Conservation (phyloP, 1,140 invertebrate genomes). For the Limonius californicus region DNA sequence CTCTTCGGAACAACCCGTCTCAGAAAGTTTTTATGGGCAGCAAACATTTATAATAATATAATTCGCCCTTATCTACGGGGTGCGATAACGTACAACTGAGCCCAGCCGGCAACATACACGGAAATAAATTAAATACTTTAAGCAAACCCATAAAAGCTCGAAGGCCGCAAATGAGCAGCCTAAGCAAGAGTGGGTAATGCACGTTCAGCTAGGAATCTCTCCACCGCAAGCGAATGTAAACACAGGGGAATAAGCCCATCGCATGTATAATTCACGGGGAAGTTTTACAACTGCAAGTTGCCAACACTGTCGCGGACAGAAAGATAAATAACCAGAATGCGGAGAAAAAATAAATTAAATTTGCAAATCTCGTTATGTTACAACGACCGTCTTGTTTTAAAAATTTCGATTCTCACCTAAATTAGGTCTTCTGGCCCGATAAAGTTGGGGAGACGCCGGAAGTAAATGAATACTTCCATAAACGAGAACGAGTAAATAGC, state of each 20-base stretch:
- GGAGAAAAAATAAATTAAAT: constrained; percentile 23
- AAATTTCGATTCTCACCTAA: constrained; percentile 14
- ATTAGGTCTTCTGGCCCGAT: constrained; percentile 6
- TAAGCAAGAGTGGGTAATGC: background rate
- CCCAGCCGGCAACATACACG: background rate
- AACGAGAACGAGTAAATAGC: background rate
- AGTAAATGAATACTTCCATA: background rate
- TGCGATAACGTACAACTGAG: background rate
- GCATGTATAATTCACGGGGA: constrained; percentile 18
- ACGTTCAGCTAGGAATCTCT: background rate
- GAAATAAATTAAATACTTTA: constrained; percentile 17
- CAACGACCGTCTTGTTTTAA: constrained; percentile 20
- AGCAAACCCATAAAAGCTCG: constrained; percentile 17
- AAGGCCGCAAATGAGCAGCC: background rate
- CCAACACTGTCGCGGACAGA: constrained; percentile 18
- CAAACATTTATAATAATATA: background rate
- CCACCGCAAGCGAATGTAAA: constrained; percentile 15
- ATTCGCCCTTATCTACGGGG: background rate
- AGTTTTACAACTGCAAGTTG: constrained; percentile 22
- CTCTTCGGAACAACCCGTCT: too few species aligned
- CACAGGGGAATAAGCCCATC: constrained; percentile 19
- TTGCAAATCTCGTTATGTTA: constrained; percentile 21
- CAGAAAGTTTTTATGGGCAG: too few species aligned
- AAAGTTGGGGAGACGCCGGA: background rate
- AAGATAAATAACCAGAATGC: constrained; percentile 21